Evolutionary conservation across 2,888 invertebrate genomes (phyloP).

Genomic region (Didymodactylos carnosus): DNA sequence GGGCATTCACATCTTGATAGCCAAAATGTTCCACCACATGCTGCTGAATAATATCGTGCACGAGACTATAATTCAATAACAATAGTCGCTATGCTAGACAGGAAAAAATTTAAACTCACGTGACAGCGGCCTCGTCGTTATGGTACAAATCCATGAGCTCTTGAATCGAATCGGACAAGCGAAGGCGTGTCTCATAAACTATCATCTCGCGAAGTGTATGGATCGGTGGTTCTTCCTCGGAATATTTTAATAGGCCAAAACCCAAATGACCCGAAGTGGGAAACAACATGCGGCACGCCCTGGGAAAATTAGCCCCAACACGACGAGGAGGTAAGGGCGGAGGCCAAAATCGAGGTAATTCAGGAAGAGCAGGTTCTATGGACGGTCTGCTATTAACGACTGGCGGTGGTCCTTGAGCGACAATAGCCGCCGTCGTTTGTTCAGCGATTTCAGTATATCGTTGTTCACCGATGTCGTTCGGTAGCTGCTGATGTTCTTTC

Average conservation of each 20-base stretch:
- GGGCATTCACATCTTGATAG: not conserved
- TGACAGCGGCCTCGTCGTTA: not conserved
- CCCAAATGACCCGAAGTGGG: not conserved
- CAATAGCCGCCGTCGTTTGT: not conserved
- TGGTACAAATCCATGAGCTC: not conserved
- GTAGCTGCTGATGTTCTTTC: no score
- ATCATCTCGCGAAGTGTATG: not conserved
- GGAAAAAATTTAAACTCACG: not conserved
- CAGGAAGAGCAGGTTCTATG: not conserved
- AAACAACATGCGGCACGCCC: not conserved
- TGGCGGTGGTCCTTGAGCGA: not conserved
- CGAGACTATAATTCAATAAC: not conserved
- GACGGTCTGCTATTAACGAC: not conserved
- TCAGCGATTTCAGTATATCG: not conserved
- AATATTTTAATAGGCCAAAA: not conserved
- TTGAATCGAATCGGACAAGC: not conserved
- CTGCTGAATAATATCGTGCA: not conserved
- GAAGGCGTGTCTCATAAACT: not conserved
- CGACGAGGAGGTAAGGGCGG: not conserved
- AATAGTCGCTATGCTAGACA: not conserved
- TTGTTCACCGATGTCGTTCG: no score
- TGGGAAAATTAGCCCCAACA: not conserved
- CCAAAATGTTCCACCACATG: not conserved
- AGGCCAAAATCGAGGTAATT: not conserved
- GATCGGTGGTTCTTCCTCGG: not conserved